These are phyloP conservation scores for Rhingia campestris DNA, from an alignment of 2,888 invertebrate species.

Conservation along the genomic window DNA sequence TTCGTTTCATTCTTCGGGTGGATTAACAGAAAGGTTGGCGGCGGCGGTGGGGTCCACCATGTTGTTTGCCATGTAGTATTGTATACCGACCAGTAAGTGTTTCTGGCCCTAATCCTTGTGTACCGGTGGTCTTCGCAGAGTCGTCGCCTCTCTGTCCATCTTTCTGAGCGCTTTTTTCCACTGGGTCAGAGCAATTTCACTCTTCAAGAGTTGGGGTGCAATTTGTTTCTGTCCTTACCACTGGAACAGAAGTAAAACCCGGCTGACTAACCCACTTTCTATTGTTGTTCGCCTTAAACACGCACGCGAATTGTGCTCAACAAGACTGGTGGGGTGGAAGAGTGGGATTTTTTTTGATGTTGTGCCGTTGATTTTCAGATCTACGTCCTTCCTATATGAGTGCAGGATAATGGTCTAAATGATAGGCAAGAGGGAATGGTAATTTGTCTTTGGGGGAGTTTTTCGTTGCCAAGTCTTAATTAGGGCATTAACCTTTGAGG, in stretches of 20 bases:
- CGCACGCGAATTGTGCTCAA: conserved; percentile 59
- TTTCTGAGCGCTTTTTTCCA: conserved; percentile 31
- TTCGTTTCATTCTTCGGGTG: conserved; percentile 40
- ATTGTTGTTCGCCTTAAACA: conserved; percentile 51
- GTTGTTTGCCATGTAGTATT: conserved; percentile 20
- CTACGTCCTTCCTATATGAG: neutral
- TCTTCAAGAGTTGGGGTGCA: conserved; percentile 18
- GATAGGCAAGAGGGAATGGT: conserved; percentile 39
- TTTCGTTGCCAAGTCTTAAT: conserved; percentile 43
- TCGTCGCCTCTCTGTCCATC: neutral
- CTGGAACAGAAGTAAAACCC: conserved; percentile 6
- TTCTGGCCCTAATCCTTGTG: conserved; percentile 55
- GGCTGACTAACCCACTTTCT: conserved; percentile 67
- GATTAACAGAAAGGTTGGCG: conserved; percentile 8
- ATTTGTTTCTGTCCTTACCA: conserved; percentile 19
- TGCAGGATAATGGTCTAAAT: conserved; percentile 47
- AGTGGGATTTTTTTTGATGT: conserved; percentile 25
- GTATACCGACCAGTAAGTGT: conserved; percentile 25
- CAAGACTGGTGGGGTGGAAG: conserved; percentile 22
- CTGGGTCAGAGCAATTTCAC: conserved; percentile 66
- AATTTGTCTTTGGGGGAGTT: conserved; percentile 50
- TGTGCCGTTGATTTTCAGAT: conserved; percentile 26
- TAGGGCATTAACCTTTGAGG: conserved; percentile 57
- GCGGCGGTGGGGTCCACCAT: conserved; percentile 20
- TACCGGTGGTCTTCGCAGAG: conserved; percentile 38